A percentile compares a stretch with the other conserved stretches of the same genome.
phyloP scores from a whole-genome alignment of 2,888 invertebrate genomes.

The Drosophila dives region DNA sequence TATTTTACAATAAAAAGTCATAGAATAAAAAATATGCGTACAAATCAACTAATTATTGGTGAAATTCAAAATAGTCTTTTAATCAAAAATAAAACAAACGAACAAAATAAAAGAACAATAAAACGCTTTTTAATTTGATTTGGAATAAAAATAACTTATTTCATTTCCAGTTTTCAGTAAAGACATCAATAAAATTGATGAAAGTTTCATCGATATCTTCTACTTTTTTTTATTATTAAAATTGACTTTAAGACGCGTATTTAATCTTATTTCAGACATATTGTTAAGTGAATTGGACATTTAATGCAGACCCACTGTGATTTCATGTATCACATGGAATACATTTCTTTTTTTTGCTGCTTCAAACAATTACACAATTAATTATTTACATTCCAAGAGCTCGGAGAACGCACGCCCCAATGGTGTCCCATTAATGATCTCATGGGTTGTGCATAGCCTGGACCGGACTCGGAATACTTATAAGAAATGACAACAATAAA shows the following conservation, averaged over 20 bases:
- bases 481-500: conserved; percentile 59
- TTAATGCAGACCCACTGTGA: not conserved
- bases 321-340: not conserved
- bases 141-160: not conserved
- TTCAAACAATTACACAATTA: conserved; percentile 39
- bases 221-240: not conserved
- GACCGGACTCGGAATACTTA: conserved; percentile 30
- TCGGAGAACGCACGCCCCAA: conserved; percentile 31
- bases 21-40: too few relatives aligned
- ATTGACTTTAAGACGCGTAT: not conserved
- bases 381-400: conserved; percentile 40
- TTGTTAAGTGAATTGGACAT: not conserved
- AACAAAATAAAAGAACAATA: conserved; percentile 13
- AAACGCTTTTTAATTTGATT: not conserved
- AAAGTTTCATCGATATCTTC: not conserved
- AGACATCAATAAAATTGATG: not conserved
- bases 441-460: conserved; percentile 9
- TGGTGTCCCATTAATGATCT: conserved; percentile 39
- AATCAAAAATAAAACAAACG: conserved; percentile 74
- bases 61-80: conserved; percentile 4
- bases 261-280: not conserved
- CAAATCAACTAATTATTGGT: too few relatives aligned
- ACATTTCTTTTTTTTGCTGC: conserved; percentile 2
- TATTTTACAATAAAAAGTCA: too few relatives aligned
- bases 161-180: not conserved